Conservation (phyloP, 2,888 invertebrate genomes). For the Tinea semifulvella region DNA sequence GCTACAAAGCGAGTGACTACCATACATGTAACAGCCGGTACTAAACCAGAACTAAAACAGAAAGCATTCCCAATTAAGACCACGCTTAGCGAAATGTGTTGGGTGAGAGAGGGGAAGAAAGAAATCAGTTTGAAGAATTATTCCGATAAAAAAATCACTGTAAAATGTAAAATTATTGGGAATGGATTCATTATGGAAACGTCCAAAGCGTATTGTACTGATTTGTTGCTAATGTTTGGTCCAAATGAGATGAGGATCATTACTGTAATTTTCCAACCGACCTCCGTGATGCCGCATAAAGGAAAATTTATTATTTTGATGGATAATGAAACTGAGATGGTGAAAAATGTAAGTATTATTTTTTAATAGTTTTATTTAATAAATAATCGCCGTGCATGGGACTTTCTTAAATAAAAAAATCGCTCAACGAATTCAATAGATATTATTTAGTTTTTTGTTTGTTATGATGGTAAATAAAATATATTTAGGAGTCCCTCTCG, state of each 20-base stretch:
- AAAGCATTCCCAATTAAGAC: constrained; percentile 46
- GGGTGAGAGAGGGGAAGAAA: constrained; percentile 44
- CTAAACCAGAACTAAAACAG: constrained; percentile 23
- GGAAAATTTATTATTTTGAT: constrained; percentile 39
- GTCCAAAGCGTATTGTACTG: constrained; percentile 29
- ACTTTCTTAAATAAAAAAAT: too few relatives aligned
- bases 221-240: constrained; percentile 34
- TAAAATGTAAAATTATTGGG: constrained; percentile 44
- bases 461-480: too few relatives aligned
- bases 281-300: constrained; percentile 29
- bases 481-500: too few relatives aligned
- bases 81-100: constrained; percentile 39
- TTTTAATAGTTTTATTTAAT: neutral
- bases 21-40: constrained; percentile 37
- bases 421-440: too few relatives aligned
- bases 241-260: constrained; percentile 41
- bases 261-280: constrained; percentile 40
- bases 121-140: constrained; percentile 50
- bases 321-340: constrained; percentile 43
- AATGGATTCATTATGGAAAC: constrained; percentile 49
- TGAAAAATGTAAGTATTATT: constrained; percentile 37
- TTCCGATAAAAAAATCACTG: constrained; percentile 38
- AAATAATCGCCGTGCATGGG: too few relatives aligned
- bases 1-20: constrained; percentile 28
- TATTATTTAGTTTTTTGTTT: too few relatives aligned